Conservation (phyloP, 2,797 vertebrate species). For the Pseudocheirus occidentalis region DNA sequence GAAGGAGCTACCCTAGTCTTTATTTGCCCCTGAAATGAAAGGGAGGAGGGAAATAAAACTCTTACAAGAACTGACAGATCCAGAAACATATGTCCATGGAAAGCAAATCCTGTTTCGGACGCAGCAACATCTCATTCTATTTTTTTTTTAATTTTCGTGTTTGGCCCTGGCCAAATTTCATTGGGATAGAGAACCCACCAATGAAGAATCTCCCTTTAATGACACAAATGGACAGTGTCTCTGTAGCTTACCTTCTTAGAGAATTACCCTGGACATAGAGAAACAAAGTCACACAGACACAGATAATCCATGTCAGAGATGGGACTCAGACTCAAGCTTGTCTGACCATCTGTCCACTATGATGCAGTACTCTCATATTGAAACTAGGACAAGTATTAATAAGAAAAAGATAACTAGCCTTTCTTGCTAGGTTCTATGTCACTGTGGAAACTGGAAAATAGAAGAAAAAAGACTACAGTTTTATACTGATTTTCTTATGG, state of each 20-base stretch:
- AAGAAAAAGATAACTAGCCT: constrained; percentile 15
- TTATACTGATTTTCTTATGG: constrained; percentile 33
- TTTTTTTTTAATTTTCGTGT: not conserved
- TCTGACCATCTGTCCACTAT: not conserved
- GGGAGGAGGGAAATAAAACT: not conserved
- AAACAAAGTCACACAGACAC: not conserved
- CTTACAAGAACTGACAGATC: not conserved
- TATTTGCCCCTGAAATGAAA: not conserved
- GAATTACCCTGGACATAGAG: not conserved
- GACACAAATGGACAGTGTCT: not conserved
- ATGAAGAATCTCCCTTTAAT: not conserved
- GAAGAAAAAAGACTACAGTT: constrained; percentile 54
- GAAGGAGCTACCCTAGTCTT: constrained; percentile 75
- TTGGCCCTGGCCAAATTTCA: not conserved
- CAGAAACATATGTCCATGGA: constrained; percentile 61
- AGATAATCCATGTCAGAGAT: not conserved
- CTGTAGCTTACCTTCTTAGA: not conserved
- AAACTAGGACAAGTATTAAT: not conserved
- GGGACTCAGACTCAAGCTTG: not conserved
- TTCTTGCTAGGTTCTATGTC: constrained; percentile 27
- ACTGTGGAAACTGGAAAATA: constrained; percentile 21
- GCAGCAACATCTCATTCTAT: not conserved
- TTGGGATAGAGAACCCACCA: not conserved
- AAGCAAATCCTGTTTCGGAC: not conserved
- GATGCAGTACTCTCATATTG: not conserved